A percentile compares a stretch with the other conserved stretches of the same genome.
Evolutionary conservation across 2,797 vertebrate genomes (phyloP).

Genomic region (Myotis findleyi): DNA sequence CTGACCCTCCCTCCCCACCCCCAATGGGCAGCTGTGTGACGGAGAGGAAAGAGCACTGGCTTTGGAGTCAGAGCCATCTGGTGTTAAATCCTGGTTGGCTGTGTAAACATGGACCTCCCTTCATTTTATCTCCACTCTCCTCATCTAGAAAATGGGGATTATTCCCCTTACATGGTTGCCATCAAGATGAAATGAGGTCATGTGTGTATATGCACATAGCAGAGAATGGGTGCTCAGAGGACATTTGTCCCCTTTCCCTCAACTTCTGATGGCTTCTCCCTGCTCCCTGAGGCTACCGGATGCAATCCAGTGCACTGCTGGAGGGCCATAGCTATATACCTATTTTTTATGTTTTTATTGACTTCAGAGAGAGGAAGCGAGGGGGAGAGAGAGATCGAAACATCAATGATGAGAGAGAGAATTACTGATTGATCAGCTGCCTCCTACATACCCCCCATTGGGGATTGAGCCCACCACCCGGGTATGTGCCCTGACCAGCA

Average conservation of each 20-base stretch:
- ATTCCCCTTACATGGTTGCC: not conserved
- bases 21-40: not conserved
- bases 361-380: too few species aligned
- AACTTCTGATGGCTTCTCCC: not conserved
- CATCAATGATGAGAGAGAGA: too few species aligned
- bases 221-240: not conserved
- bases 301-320: not conserved
- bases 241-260: not conserved
- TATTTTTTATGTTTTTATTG: too few species aligned
- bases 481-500: too few species aligned
- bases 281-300: not conserved
- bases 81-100: not conserved
- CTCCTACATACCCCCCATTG: too few species aligned
- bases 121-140: not conserved
- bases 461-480: too few species aligned
- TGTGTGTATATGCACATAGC: not conserved
- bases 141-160: not conserved
- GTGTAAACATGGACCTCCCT: not conserved
- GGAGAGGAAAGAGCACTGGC: not conserved
- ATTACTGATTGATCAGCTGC: too few species aligned
- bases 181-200: not conserved
- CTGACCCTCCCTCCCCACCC: not conserved
- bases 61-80: not conserved
- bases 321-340: not conserved
- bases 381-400: too few species aligned